Conservation (phyloP, 2,113 vertebrate species). For the Sorex araneus region DNA sequence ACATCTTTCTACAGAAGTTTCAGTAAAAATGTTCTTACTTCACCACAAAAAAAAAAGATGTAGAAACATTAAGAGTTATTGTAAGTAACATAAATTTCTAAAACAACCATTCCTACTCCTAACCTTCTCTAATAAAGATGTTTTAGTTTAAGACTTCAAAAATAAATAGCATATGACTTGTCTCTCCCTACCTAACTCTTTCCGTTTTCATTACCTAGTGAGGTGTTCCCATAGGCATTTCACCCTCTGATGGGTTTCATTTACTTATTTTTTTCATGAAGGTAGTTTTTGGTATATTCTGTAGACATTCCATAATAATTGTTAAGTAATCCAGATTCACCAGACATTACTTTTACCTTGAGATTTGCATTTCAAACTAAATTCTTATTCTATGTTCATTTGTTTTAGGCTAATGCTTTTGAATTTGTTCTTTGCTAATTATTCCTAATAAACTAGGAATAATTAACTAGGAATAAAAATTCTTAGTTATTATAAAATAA, state of each 20-base stretch:
- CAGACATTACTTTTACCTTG: neutral
- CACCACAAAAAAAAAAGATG: constrained; percentile 6
- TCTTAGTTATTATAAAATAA: no score
- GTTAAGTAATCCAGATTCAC: neutral
- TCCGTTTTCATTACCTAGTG: neutral
- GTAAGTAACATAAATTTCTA: neutral
- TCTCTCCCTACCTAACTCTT: neutral
- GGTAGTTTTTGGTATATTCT: no score
- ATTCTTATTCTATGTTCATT: neutral
- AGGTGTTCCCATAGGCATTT: neutral
- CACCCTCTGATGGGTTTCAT: no score
- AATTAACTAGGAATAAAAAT: no score
- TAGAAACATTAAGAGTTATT: neutral
- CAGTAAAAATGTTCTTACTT: no score
- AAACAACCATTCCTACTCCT: neutral
- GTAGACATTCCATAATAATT: neutral
- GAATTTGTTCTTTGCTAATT: neutral
- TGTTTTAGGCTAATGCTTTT: neutral
- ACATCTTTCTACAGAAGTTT: no score
- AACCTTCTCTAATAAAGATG: neutral
- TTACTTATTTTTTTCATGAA: no score
- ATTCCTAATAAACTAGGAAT: no score
- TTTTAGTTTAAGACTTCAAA: neutral
- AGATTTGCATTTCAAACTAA: constrained; percentile 30
- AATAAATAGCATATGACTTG: neutral